Evolutionary conservation across 2,113 vertebrate species (phyloP).

Genomic region (Catagonus wagneri): DNA sequence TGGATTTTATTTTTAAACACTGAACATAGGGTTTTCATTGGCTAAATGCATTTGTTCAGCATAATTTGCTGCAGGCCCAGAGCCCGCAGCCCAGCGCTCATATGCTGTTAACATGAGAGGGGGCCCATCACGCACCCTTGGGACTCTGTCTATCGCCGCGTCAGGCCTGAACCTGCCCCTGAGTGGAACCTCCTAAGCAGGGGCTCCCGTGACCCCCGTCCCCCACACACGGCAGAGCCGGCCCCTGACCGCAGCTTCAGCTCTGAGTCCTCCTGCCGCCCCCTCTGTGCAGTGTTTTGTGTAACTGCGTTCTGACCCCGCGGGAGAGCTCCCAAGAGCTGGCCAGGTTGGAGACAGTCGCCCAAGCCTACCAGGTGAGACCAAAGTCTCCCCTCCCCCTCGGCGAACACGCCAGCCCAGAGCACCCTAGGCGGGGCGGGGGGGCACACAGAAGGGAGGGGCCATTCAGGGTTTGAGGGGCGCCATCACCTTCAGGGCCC

Average conservation of each 20-base stretch:
- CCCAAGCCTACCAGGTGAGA: constrained; percentile 92
- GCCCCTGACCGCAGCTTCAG: neutral
- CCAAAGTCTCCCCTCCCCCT: neutral
- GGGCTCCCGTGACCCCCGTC: fast-evolving
- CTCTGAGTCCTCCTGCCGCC: neutral
- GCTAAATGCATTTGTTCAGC: neutral
- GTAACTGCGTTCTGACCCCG: constrained; percentile 91
- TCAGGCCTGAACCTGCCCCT: neutral
- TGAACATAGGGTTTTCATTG: neutral
- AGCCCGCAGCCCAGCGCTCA: fast-evolving
- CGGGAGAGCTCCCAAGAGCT: constrained; percentile 88
- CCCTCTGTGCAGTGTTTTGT: constrained; percentile 87
- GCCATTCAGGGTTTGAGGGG: neutral
- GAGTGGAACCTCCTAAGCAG: neutral
- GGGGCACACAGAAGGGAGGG: neutral
- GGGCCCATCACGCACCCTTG: fast-evolving
- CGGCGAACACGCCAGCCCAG: neutral
- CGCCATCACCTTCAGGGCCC: neutral
- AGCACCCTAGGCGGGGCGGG: fast-evolving
- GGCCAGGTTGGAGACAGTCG: constrained; percentile 82
- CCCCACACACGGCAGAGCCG: neutral
- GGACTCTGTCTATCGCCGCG: fast-evolving
- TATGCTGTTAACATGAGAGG: neutral
- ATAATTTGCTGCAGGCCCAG: neutral
- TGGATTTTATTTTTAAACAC: neutral